Conservation (phyloP, 2,797 vertebrate genomes). For the Sebastes nivosus region DNA sequence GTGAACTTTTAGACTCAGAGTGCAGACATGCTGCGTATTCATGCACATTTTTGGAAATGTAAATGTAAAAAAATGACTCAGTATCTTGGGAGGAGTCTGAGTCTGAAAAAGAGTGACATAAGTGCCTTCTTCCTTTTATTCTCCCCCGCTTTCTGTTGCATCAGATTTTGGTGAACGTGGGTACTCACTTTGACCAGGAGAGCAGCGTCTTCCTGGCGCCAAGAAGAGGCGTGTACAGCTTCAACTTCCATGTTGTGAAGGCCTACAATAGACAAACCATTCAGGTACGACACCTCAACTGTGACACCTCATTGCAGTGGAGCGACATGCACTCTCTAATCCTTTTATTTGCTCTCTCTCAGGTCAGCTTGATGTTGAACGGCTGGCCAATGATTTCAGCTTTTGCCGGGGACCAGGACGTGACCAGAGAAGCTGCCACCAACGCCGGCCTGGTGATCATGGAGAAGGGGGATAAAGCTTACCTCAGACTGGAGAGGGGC, state of each 20-base stretch:
- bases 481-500: conserved; percentile 89
- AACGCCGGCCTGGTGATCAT: conserved; percentile 89
- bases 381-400: conserved; percentile 92
- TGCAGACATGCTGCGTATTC: background rate
- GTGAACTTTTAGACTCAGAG: background rate
- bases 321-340: background rate
- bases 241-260: conserved; percentile 87
- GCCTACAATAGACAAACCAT: conserved; percentile 88
- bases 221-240: conserved; percentile 85
- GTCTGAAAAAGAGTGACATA: background rate
- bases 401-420: conserved; percentile 90
- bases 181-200: conserved; percentile 84
- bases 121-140: background rate
- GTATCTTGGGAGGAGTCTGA: background rate
- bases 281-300: conserved; percentile 69
- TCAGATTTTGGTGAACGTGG: conserved; percentile 87
- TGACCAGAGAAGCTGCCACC: conserved; percentile 90
- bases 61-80: background rate
- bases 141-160: background rate
- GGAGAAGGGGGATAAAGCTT: conserved; percentile 90
- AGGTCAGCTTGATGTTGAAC: conserved; percentile 92
- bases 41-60: background rate
- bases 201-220: conserved; percentile 85
- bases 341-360: background rate
- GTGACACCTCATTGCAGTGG: background rate